Evolutionary conservation across 2,888 invertebrate genomes (phyloP).

Genomic region (Laothoe populi): DNA sequence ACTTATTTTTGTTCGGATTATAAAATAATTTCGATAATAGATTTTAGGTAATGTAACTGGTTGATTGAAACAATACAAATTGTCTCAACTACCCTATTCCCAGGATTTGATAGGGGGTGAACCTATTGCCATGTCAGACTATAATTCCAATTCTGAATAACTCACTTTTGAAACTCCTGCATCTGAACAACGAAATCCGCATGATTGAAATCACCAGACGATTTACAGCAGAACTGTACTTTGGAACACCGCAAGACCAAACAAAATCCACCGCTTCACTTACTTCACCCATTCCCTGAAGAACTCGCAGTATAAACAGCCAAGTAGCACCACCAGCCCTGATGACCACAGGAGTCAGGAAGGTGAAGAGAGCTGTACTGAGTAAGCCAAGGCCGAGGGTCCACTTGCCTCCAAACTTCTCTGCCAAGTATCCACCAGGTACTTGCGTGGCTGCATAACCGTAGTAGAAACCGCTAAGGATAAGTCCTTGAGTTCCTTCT

Average conservation of each 20-base stretch:
- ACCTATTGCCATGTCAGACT: not conserved
- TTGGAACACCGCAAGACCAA: not conserved
- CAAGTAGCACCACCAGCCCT: slow-evolving; percentile 77
- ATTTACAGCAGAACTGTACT: no score
- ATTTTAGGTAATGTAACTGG: no score
- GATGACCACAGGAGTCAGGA: slow-evolving; percentile 91
- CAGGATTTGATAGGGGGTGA: no score
- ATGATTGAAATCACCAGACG: no score
- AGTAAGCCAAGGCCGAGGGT: slow-evolving; percentile 92
- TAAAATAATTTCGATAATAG: no score
- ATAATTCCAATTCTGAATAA: no score
- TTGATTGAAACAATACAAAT: no score
- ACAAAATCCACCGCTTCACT: slow-evolving; percentile 28
- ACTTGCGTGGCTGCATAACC: slow-evolving; percentile 93
- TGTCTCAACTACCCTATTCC: no score
- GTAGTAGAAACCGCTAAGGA: slow-evolving; percentile 93
- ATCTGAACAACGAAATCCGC: no score
- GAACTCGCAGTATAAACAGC: slow-evolving; percentile 84
- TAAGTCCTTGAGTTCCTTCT: slow-evolving; percentile 88
- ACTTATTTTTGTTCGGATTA: no score
- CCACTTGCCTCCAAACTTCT: slow-evolving; percentile 94
- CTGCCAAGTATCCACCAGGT: slow-evolving; percentile 92
- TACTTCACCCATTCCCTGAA: slow-evolving; percentile 93
- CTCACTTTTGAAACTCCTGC: no score
- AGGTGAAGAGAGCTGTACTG: slow-evolving; percentile 91